phyloP scores from a whole-genome alignment of 2,113 vertebrate species.

The Taxidea taxus region DNA sequence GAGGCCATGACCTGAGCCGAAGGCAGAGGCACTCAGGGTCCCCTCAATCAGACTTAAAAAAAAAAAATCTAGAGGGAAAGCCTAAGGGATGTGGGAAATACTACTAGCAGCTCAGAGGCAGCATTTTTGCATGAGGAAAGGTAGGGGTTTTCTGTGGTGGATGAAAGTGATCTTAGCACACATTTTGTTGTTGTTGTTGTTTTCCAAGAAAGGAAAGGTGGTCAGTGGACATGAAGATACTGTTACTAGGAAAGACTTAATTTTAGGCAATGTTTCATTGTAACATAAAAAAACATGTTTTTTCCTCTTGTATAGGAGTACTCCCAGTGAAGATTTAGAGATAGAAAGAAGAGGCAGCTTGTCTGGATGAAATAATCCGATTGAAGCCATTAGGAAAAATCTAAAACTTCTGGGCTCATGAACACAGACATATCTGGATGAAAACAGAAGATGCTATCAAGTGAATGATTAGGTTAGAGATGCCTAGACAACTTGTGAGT shows the following conservation, averaged over 20 bases:
- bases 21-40: background rate
- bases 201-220: background rate
- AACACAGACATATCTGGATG: background rate
- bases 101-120: background rate
- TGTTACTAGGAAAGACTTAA: constrained; percentile 40
- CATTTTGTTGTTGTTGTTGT: background rate
- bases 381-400: background rate
- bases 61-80: background rate
- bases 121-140: background rate
- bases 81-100: background rate
- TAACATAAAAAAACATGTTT: constrained; percentile 35
- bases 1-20: background rate
- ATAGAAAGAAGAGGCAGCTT: background rate
- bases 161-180: background rate
- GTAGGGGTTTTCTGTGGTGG: background rate
- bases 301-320: background rate
- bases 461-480: background rate
- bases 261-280: constrained; percentile 19
- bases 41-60: background rate
- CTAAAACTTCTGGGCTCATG: background rate
- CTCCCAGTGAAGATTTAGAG: background rate
- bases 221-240: constrained; percentile 4
- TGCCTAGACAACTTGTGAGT: background rate
- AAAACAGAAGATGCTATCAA: background rate
- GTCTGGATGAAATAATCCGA: constrained; percentile 12